Evolutionary conservation across 2,888 invertebrate species (phyloP).

Genomic region (Opisthograptis luteolata): DNA sequence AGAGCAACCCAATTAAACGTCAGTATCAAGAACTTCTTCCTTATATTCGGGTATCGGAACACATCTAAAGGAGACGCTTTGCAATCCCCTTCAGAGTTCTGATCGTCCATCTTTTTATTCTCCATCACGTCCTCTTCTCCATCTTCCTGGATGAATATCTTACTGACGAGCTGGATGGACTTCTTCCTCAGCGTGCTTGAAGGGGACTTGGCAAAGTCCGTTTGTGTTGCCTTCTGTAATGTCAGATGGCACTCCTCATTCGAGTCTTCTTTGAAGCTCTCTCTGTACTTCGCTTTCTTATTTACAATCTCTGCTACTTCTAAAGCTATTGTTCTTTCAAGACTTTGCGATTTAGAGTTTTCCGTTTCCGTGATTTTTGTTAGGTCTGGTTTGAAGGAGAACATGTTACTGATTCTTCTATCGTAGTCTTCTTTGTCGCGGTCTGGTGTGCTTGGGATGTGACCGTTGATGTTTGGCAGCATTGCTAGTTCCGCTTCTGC

Average conservation of each 20-base stretch:
- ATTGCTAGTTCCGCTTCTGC: constrained; percentile 55
- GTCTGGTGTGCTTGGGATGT: constrained; percentile 42
- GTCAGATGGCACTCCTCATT: constrained; percentile 52
- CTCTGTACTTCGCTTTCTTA: constrained; percentile 53
- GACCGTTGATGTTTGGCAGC: constrained; percentile 59
- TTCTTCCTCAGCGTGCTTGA: constrained; percentile 64
- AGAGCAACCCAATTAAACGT: constrained; percentile 87
- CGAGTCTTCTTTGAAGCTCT: constrained; percentile 42
- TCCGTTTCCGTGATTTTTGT: constrained; percentile 55
- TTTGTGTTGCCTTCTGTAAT: constrained; percentile 61
- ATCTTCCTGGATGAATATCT: constrained; percentile 62
- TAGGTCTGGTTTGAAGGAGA: constrained; percentile 66
- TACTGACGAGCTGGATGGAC: constrained; percentile 65
- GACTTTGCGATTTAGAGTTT: constrained; percentile 47
- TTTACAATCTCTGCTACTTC: constrained; percentile 67
- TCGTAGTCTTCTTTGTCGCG: constrained; percentile 58
- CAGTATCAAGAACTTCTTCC: constrained; percentile 86
- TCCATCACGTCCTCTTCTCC: constrained; percentile 59
- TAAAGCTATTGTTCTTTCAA: constrained; percentile 61
- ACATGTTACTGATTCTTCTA: constrained; percentile 70
- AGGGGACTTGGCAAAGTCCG: constrained; percentile 58
- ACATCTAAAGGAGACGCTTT: constrained; percentile 86
- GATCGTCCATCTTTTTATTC: constrained; percentile 71
- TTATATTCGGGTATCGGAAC: constrained; percentile 86
- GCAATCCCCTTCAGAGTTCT: constrained; percentile 74